Evolutionary conservation across 1,140 invertebrate genomes (phyloP).

Genomic region (Drosophila carrolli): DNA sequence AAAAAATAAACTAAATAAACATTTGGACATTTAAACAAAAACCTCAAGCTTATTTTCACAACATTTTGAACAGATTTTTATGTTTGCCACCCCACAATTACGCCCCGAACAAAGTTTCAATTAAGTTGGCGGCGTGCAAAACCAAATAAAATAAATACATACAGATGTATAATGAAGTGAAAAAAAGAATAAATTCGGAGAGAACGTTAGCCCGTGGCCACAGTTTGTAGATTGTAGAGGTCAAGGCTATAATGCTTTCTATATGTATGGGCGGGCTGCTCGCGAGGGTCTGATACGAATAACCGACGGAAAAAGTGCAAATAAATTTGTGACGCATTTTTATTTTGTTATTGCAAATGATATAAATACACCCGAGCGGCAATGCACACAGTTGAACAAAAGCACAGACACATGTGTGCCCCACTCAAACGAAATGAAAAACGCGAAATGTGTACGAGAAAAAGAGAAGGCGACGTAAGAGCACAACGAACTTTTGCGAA

Average conservation of each 20-base stretch:
- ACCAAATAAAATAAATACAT: conserved; percentile 2
- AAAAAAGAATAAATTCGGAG: conserved; percentile 11
- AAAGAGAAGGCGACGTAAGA: conserved; percentile 63
- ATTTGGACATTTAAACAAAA: neutral
- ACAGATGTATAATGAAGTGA: conserved; percentile 12
- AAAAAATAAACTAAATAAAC: neutral
- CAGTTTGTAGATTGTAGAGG: conserved; percentile 51
- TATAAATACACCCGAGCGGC: conserved; percentile 51
- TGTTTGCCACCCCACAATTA: conserved; percentile 2
- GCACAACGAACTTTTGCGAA: conserved; percentile 78
- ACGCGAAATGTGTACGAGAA: conserved; percentile 40
- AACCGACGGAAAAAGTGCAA: conserved; percentile 70
- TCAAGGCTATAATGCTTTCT: conserved; percentile 47
- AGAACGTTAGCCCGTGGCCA: conserved; percentile 27
- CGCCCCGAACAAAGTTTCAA: conserved; percentile 25
- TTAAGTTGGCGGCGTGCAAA: conserved; percentile 29
- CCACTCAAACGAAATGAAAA: conserved; percentile 35
- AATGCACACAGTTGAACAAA: conserved; percentile 6
- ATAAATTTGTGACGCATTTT: conserved; percentile 80
- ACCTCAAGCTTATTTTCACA: neutral
- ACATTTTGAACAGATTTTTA: neutral
- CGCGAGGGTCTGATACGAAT: conserved; percentile 32
- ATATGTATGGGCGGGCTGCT: neutral
- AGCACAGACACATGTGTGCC: conserved; percentile 5
- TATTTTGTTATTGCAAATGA: conserved; percentile 78